These are phyloP conservation scores for Eristalinus sepulchralis DNA, from an alignment of 2,888 invertebrate species.

Conservation along the genomic window DNA sequence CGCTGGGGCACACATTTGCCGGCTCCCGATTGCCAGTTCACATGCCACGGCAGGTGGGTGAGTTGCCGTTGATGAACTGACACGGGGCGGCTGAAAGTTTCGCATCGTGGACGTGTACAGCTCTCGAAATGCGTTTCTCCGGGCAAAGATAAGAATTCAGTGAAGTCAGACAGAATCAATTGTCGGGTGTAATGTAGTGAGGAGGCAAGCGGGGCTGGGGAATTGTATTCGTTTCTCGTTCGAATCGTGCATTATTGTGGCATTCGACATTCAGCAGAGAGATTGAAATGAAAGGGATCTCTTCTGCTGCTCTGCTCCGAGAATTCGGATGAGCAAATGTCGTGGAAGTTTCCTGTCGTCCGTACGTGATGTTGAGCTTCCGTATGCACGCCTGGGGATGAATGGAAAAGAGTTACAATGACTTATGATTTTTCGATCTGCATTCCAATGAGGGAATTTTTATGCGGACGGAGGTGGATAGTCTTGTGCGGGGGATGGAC, in stretches of 20 bases:
- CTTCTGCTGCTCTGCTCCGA: not conserved
- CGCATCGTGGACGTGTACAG: constrained; percentile 32
- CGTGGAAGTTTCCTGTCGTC: constrained; percentile 41
- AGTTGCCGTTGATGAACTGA: constrained; percentile 34
- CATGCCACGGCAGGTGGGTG: not conserved
- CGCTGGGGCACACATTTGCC: constrained; percentile 9
- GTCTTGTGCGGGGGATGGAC: not conserved
- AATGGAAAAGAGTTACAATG: not conserved
- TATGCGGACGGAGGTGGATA: not conserved
- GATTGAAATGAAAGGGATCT: not conserved
- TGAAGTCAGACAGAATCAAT: constrained; percentile 54
- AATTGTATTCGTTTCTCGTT: constrained; percentile 7
- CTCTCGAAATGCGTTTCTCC: constrained; percentile 36
- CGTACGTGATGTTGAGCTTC: constrained; percentile 46
- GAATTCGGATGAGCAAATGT: constrained; percentile 51
- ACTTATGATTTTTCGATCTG: constrained; percentile 17
- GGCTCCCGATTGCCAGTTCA: not conserved
- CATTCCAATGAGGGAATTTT: not conserved
- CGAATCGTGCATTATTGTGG: constrained; percentile 54
- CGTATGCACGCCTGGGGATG: not conserved
- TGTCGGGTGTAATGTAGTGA: constrained; percentile 46
- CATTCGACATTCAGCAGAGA: too few relatives aligned
- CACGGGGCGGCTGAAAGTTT: constrained; percentile 5
- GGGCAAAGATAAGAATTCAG: constrained; percentile 45
- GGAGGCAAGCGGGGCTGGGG: not conserved